A percentile compares a stretch with the other conserved stretches of the same genome.
These are phyloP conservation scores for Acronicta alni DNA, from an alignment of 2,888 invertebrate species.

Conservation along the genomic window DNA sequence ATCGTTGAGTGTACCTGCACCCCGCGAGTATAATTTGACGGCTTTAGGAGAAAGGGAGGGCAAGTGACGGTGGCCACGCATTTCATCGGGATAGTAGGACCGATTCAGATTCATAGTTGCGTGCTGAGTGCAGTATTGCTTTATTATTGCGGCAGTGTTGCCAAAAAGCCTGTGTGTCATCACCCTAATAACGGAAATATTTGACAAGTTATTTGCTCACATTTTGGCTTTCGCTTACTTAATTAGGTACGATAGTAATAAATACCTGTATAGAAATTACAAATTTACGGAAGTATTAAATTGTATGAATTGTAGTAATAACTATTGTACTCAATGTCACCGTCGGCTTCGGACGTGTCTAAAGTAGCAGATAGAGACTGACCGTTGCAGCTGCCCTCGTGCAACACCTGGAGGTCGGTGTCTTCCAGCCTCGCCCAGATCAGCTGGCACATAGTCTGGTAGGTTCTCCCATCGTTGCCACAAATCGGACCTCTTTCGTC, in stretches of 20 bases:
- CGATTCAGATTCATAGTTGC: too few species aligned
- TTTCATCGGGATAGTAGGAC: too few species aligned
- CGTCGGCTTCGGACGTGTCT: background rate
- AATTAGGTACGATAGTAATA: background rate
- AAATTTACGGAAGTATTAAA: background rate
- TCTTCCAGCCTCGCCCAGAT: constrained; percentile 45
- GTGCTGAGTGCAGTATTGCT: too few species aligned
- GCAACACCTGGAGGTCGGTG: constrained; percentile 44
- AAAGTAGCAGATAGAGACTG: background rate
- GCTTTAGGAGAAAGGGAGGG: too few species aligned
- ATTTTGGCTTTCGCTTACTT: background rate
- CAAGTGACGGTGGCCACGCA: too few species aligned
- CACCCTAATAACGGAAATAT: background rate
- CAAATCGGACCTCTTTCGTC: constrained; percentile 49
- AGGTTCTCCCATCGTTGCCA: constrained; percentile 63
- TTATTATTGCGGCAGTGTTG: too few species aligned
- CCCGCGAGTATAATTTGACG: too few species aligned
- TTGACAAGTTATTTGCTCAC: background rate
- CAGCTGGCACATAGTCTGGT: constrained; percentile 56
- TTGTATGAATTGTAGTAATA: constrained; percentile 11
- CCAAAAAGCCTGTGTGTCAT: too few species aligned
- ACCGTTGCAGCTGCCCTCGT: constrained; percentile 41
- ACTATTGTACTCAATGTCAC: constrained; percentile 18
- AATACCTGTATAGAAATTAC: too few species aligned
- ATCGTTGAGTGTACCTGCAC: too few species aligned